A percentile compares a stretch with the other conserved stretches of the same genome.
These are phyloP conservation scores for Brachionus manjavacas DNA, from an alignment of 1,140 invertebrate genomes.

Conservation along the genomic window DNA sequence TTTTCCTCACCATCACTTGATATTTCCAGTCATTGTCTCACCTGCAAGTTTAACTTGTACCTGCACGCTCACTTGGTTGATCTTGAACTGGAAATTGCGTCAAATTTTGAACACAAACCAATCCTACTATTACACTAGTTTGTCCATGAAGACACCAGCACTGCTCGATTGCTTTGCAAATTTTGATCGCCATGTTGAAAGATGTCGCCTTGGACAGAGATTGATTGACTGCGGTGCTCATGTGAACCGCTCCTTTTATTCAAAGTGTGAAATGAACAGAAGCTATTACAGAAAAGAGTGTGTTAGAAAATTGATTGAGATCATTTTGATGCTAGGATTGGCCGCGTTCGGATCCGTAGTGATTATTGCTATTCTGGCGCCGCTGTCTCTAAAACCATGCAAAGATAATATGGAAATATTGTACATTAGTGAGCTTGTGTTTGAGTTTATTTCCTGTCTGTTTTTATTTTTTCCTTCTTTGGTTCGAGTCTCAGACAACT, in stretches of 20 bases:
- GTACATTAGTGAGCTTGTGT: neutral
- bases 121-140: neutral
- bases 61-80: conserved; percentile 2
- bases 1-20: neutral
- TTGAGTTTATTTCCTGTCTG: neutral
- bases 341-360: neutral
- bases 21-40: neutral
- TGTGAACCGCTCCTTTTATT: neutral
- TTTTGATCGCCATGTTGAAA: neutral
- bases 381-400: neutral
- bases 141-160: neutral
- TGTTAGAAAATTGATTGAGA: neutral
- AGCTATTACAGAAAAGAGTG: conserved; percentile 2
- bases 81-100: neutral
- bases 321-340: neutral
- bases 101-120: neutral
- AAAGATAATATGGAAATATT: neutral
- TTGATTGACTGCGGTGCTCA: neutral
- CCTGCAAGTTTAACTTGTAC: neutral
- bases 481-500: neutral
- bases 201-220: neutral
- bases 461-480: neutral
- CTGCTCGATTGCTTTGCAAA: neutral
- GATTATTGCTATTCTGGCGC: neutral
- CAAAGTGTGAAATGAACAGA: neutral